Conservation (phyloP, 2,888 invertebrate species). For the Anthophora plumipes region DNA sequence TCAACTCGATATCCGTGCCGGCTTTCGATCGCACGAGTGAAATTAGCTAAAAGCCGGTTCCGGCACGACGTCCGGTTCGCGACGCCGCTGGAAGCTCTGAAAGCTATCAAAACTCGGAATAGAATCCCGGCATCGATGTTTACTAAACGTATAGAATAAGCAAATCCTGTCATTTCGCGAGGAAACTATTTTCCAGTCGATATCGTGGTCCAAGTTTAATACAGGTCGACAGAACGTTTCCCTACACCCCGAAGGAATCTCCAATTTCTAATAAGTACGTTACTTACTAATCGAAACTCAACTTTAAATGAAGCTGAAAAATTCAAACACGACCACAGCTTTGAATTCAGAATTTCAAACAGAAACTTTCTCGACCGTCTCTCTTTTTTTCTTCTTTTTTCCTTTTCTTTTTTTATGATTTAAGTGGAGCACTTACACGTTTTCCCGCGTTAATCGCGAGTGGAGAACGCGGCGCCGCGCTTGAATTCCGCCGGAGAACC, state of each 20-base stretch:
- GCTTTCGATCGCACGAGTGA: conserved; percentile 6
- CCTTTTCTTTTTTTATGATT: not conserved
- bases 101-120: conserved; percentile 1
- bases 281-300: conserved; percentile 3
- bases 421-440: not conserved
- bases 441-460: not conserved
- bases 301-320: not conserved
- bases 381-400: too few relatives aligned
- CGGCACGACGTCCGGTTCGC: not conserved
- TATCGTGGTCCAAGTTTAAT: conserved; percentile 19
- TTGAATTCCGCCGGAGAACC: not conserved
- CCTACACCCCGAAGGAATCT: not conserved
- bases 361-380: not conserved
- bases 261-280: not conserved
- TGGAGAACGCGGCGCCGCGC: not conserved
- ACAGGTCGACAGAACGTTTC: not conserved
- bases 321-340: too few relatives aligned
- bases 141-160: conserved; percentile 35
- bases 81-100: not conserved
- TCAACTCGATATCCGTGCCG: not conserved
- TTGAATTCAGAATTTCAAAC: not conserved
- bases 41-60: conserved; percentile 22
- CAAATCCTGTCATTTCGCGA: not conserved
- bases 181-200: conserved; percentile 30
- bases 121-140: conserved; percentile 14